Conservation (phyloP, 2,113 vertebrate species). For the Pollimyrus isidori region DNA sequence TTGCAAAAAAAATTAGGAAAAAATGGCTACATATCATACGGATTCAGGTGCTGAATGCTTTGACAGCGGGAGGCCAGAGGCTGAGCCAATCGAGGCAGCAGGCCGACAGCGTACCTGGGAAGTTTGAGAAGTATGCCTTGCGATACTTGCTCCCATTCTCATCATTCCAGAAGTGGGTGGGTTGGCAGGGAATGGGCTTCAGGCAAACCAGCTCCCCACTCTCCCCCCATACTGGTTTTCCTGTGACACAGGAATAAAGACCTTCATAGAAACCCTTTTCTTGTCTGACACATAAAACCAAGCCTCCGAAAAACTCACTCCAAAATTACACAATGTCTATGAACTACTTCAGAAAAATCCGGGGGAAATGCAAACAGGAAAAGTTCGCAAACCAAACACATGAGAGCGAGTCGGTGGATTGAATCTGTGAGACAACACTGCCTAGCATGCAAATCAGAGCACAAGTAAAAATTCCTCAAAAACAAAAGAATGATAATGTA, state of each 20-base stretch:
- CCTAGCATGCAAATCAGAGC: neutral
- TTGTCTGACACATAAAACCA: slow-evolving; percentile 17
- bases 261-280: slow-evolving; percentile 17
- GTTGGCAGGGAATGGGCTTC: slow-evolving; percentile 87
- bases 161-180: slow-evolving; percentile 94
- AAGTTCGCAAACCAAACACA: neutral
- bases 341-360: neutral
- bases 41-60: neutral
- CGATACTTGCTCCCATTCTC: slow-evolving; percentile 85
- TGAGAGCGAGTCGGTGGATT: neutral
- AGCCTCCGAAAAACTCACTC: neutral
- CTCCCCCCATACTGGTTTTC: slow-evolving; percentile 82
- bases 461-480: neutral
- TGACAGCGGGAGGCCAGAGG: neutral
- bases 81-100: neutral
- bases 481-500: neutral
- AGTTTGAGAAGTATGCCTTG: slow-evolving; percentile 90
- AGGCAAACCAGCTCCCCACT: slow-evolving; percentile 93
- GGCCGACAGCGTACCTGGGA: slow-evolving; percentile 61
- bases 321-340: neutral
- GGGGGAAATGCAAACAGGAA: neutral
- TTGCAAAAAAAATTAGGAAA: neutral
- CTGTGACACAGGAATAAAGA: slow-evolving; percentile 47
- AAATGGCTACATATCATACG: neutral
- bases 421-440: neutral